phyloP scores from a whole-genome alignment of 2,797 vertebrate genomes.

The Helicolenus hilgendorfi region DNA sequence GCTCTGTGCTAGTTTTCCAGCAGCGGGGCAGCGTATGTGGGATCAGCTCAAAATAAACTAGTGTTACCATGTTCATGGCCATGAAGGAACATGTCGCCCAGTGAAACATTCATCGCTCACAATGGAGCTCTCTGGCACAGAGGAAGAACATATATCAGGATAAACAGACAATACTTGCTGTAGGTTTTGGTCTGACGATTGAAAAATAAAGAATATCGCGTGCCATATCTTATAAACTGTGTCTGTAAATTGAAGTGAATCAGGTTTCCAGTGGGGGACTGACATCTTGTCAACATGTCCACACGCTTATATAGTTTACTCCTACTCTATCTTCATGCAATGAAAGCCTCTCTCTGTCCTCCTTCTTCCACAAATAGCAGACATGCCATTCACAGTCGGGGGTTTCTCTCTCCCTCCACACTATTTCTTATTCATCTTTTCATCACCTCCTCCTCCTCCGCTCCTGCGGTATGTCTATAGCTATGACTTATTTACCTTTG shows the following conservation, averaged over 20 bases:
- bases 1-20: background rate
- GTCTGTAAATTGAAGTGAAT: background rate
- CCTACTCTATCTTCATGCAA: slow-evolving; percentile 3
- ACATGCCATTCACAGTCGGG: slow-evolving; percentile 23
- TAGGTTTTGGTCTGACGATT: background rate
- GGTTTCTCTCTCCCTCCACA: background rate
- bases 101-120: background rate
- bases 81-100: background rate
- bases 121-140: background rate
- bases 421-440: slow-evolving; percentile 48
- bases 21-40: background rate
- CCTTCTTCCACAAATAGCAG: slow-evolving; percentile 61
- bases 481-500: background rate
- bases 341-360: background rate
- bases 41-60: slow-evolving; percentile 39
- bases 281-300: slow-evolving; percentile 28
- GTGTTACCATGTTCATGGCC: background rate
- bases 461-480: background rate
- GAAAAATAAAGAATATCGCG: background rate
- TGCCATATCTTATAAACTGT: background rate
- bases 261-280: background rate
- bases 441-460: slow-evolving; percentile 11
- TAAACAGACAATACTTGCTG: background rate
- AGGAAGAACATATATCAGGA: background rate
- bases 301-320: slow-evolving; percentile 15